Conservation (phyloP, 1,140 invertebrate species). For the Papilio machaon region DNA sequence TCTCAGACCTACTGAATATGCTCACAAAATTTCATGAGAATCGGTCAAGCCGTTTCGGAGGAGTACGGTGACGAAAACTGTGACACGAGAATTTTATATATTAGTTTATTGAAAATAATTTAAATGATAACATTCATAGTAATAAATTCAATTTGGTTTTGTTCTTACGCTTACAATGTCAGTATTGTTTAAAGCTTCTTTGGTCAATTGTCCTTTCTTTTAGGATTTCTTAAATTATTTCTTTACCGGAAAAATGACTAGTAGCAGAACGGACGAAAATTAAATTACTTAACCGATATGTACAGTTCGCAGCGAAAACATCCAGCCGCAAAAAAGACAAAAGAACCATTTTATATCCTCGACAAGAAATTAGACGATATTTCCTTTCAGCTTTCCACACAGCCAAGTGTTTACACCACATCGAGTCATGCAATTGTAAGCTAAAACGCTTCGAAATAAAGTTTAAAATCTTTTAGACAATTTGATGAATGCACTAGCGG, state of each 20-base stretch:
- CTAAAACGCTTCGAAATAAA: constrained; percentile 17
- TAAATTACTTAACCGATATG: constrained; percentile 24
- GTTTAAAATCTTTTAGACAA: constrained; percentile 9
- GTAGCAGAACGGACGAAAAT: not conserved
- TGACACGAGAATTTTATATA: no score
- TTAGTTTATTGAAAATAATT: no score
- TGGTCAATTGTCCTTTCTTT: not conserved
- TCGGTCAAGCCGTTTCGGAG: no score
- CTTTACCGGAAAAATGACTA: not conserved
- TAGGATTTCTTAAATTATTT: not conserved
- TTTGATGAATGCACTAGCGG: constrained; percentile 10
- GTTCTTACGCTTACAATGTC: constrained; percentile 6
- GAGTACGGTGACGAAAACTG: no score
- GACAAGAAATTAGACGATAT: constrained; percentile 38
- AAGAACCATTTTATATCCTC: constrained; percentile 21
- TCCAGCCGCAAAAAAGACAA: constrained; percentile 23
- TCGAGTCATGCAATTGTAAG: constrained; percentile 21
- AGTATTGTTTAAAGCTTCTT: not conserved
- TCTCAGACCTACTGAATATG: no score
- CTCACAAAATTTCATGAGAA: no score
- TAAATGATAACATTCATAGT: no score
- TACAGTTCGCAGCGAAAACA: constrained; percentile 24
- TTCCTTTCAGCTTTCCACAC: constrained; percentile 26
- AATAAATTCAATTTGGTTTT: not conserved
- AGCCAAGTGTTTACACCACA: constrained; percentile 30